These are phyloP conservation scores for Drosophila auraria DNA, from an alignment of 1,140 invertebrate species.

Conservation along the genomic window DNA sequence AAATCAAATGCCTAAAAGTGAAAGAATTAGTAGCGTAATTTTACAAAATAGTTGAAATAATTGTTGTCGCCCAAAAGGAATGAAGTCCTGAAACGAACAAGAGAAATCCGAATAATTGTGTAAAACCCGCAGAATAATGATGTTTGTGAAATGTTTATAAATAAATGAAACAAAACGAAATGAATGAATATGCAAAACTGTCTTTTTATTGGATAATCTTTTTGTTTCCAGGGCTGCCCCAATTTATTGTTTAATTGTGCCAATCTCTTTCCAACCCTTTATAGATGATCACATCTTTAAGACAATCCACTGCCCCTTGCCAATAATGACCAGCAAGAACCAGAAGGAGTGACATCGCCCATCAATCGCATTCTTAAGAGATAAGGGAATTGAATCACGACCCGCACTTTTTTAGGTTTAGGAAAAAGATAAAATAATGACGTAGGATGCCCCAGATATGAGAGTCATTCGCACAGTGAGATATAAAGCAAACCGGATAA, in stretches of 20 bases:
- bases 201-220: constrained; percentile 4
- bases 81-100: constrained; percentile 32
- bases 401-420: background rate
- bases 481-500: background rate
- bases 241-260: too few species aligned
- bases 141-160: constrained; percentile 84
- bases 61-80: constrained; percentile 72
- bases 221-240: too few species aligned
- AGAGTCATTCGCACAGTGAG: background rate
- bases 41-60: constrained; percentile 83
- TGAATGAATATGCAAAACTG: constrained; percentile 35
- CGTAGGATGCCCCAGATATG: background rate
- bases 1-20: constrained; percentile 43
- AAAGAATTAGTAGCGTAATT: constrained; percentile 72
- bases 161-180: constrained; percentile 61
- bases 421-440: background rate
- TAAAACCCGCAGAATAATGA: constrained; percentile 69
- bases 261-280: too few species aligned
- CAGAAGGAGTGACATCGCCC: background rate
- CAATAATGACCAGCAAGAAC: too few species aligned
- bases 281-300: too few species aligned
- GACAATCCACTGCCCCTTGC: too few species aligned
- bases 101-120: constrained; percentile 67
- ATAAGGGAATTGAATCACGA: background rate
- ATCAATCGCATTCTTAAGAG: background rate